Percentiles rank a stretch among this genome's conserved stretches.
Conservation (phyloP, 2,888 invertebrate species). For the Zootermopsis nevadensis region DNA sequence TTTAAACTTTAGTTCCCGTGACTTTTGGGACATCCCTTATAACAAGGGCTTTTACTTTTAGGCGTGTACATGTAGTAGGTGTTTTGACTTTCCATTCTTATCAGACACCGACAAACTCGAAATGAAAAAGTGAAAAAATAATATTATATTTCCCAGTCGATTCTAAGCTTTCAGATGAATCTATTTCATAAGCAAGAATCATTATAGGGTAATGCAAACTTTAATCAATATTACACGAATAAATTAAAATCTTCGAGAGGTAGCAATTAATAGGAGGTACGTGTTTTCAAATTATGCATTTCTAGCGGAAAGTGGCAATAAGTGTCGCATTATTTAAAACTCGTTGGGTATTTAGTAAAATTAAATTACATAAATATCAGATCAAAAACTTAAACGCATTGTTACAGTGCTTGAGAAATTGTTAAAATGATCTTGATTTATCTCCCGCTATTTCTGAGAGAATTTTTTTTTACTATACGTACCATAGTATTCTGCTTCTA, state of each 20-base stretch:
- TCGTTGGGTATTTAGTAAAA: background rate
- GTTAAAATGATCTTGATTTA: background rate
- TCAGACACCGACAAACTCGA: background rate
- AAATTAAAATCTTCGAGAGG: constrained; percentile 6
- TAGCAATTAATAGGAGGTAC: background rate
- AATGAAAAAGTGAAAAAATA: constrained; percentile 26
- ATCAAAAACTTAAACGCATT: background rate
- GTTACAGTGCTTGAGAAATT: background rate
- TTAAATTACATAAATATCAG: background rate
- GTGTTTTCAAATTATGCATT: background rate
- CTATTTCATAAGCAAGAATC: constrained; percentile 14
- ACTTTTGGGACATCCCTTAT: too few relatives aligned
- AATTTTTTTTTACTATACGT: background rate
- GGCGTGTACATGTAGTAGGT: background rate
- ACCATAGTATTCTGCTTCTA: background rate
- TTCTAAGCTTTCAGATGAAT: constrained; percentile 13
- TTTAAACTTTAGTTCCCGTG: too few relatives aligned
- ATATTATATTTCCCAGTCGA: constrained; percentile 26
- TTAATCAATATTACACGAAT: constrained; percentile 16
- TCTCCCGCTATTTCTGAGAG: background rate
- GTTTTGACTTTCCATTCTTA: background rate
- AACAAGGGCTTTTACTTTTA: too few relatives aligned
- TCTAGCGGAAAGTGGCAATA: background rate
- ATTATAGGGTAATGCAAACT: background rate
- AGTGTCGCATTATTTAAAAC: background rate